Evolutionary conservation across 2,888 invertebrate genomes (phyloP), one percentile per base, ranked within the genome.

Genomic region (Adineta ricciae): DNA sequence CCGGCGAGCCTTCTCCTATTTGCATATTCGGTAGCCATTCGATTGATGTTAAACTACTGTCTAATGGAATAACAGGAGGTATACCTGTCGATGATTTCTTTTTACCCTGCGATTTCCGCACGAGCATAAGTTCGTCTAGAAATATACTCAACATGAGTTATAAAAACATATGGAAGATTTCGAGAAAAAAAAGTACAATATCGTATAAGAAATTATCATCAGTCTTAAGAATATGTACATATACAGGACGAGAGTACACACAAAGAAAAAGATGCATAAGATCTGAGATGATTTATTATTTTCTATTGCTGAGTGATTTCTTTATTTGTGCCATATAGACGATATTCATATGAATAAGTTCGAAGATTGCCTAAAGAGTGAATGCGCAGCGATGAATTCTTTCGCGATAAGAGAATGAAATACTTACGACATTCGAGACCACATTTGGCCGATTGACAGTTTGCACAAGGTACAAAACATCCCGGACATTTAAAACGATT

Each of bases 11-110:
- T 24, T 50, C 38, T 52, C 36, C 46, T 36, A 85, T 85, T 85
- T 90, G 89, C 87, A 89, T 89, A 86, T 89, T 89, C 86, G 90
- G 90, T 87, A 92, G 90, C 92, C 92, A 92, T 88, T 92, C 92
- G 89, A 92, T 91, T 86, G 91, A 90, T 87, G 91, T 91, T 86
- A 92, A 88, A 88, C 91, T 91, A 87, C 90, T 89, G 87, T 91
- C 91, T 85, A 91, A 86, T 36, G 86, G 85, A 32, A 84, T n/a
- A 24, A 9, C 41, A 78, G 38, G 2, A 24, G 78, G 24, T 41
- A 14, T n/a, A 78, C n/a, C 24, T 11, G n/a, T 78, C n/a, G 24
- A 3, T 41, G 41, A 24, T 41, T 41, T 41, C n/a, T 14, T 78
- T 78, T 78, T 78, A 78, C 41, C 41, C 78, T n/a, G 78, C 38